Percentiles rank a stretch among this genome's conserved stretches.
Conservation (phyloP, 2,797 vertebrate species). For the Heterohyrax brucei region DNA sequence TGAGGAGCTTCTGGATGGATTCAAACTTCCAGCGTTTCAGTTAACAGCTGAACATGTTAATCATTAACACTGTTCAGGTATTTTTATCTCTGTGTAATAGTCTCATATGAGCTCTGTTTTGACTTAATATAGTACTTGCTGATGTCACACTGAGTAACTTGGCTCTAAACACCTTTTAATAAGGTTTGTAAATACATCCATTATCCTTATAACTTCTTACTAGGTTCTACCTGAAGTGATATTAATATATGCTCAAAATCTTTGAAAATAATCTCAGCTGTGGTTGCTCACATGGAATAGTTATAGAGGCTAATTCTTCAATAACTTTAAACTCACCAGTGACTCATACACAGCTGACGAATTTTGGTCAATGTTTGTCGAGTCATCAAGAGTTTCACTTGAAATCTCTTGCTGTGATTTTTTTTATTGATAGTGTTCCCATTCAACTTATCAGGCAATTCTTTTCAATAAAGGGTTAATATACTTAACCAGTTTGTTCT, state of each 20-base stretch:
- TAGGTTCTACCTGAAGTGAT: constrained; percentile 29
- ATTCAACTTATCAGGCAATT: constrained; percentile 3
- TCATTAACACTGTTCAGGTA: too few relatives aligned
- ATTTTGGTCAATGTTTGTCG: background rate
- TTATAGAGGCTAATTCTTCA: background rate
- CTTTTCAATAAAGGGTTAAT: background rate
- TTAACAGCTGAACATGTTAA: too few relatives aligned
- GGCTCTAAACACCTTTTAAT: too few relatives aligned
- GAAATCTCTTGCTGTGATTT: background rate
- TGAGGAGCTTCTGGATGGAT: too few relatives aligned
- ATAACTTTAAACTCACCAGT: background rate
- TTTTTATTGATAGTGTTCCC: background rate
- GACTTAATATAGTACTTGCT: background rate
- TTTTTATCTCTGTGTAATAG: background rate
- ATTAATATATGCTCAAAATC: background rate
- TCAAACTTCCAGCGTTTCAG: too few relatives aligned
- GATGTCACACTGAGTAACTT: too few relatives aligned
- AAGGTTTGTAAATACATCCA: too few relatives aligned
- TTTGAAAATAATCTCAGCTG: background rate
- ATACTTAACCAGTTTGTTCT: background rate
- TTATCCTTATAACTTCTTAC: background rate
- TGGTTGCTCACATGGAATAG: background rate
- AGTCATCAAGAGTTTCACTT: background rate
- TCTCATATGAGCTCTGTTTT: constrained; percentile 29
- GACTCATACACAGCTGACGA: background rate